Evolutionary conservation across 2,113 vertebrate genomes (phyloP), one percentile per base, ranked within the genome.

Genomic region (Gorsachius goisagi): DNA sequence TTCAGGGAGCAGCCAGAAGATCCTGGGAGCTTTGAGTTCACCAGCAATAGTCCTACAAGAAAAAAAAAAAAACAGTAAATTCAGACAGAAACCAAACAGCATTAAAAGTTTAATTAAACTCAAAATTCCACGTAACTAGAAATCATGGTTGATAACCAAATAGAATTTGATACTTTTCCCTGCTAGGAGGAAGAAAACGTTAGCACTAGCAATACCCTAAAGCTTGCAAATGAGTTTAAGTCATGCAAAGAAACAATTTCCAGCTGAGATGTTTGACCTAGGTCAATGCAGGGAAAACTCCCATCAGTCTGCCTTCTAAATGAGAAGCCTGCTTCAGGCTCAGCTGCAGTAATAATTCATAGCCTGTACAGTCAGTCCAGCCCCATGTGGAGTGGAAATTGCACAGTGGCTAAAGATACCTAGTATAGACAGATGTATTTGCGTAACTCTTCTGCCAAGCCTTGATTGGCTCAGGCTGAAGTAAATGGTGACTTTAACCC

Each of bases 171-270:
- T 62, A 50, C 27, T 80, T 15, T 89, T 82, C 77, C 84, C 90
- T 82, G 89, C 83, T 94, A 93, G 33, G 93, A 95, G 55, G 41
- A 86, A 87, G 77, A 78, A 44, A 95, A 55, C 79, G 91, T 92
- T 93, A 91, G 33, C 13, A 0, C 50, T 47, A 93, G 50, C 77
- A 79, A 15, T 82, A 60, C 32, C 81, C 30, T 84, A 75, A 93
- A 86, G 20, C 76, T 89, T 92, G 77, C 49, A 97, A 95, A 95
- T 88, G 76, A 95, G 53, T 76, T 85, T 87, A 82, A 97, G 80
- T 69, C 49, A 85, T 93, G 95, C 95, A 95, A 97, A 96, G 90
- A 92, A 90, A 85, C 80, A 95, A 87, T 74, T 87, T 96, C 94
- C 89, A 95, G 83, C 89, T 92, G 95, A 73, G 90, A 85, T 75